These are phyloP conservation scores for Prunella fulvescens DNA, from an alignment of 2,113 vertebrate genomes.

Conservation along the genomic window DNA sequence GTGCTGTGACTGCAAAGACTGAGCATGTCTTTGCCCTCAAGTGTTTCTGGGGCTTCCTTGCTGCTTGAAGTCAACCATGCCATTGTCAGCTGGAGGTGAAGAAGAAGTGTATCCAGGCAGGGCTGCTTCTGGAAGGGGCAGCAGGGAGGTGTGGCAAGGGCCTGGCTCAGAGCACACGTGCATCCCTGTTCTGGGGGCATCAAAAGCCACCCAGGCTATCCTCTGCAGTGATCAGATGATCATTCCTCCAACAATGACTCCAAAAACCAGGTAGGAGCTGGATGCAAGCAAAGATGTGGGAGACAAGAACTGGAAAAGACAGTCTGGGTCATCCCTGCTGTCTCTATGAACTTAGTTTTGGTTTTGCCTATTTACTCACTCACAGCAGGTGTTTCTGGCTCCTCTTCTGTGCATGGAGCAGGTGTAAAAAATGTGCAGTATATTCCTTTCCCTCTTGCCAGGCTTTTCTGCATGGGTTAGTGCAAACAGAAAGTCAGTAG, in stretches of 20 bases:
- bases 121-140: not conserved
- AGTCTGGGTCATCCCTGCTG: not conserved
- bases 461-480: not conserved
- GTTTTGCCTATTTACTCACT: not conserved
- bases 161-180: not conserved
- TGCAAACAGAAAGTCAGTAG: not conserved
- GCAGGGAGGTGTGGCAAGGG: not conserved
- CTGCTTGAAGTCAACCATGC: not conserved
- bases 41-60: not conserved
- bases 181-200: not conserved
- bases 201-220: not conserved
- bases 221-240: not conserved
- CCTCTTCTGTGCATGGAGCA: fast-evolving
- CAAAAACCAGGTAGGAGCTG: not conserved
- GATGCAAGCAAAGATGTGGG: not conserved
- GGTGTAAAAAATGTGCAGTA: not conserved
- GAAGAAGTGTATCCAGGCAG: not conserved
- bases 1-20: not conserved
- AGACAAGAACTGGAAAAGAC: not conserved
- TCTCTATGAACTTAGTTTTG: not conserved
- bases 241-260: not conserved
- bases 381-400: not conserved
- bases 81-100: not conserved
- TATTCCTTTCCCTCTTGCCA: not conserved
- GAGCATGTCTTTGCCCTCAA: not conserved